Evolutionary conservation across 1,140 invertebrate species (phyloP), one percentile per base, ranked within the genome.

Genomic region (Armadillidium nasatum): DNA sequence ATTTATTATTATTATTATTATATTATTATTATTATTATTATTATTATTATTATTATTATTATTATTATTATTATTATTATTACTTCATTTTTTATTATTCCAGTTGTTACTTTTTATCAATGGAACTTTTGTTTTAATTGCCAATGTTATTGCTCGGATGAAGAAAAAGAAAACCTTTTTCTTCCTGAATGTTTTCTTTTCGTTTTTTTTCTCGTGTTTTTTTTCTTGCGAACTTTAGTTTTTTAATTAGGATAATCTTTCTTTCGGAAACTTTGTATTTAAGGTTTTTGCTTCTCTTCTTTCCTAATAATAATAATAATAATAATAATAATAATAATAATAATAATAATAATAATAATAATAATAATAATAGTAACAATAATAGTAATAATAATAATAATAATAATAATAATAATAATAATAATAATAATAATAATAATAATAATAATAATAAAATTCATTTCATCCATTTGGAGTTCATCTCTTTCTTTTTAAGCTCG

Each of bases 251-350:
- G 33, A 33, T 33, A 33, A 33, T 33, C 33, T 33, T 33, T 33
- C 33, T 33, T 33, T 33, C 6, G 33, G 33, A 33, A 33, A 33
- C 33, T 33, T 33, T 33, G 33, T 33, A 33, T 33, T 33, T 33
- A 33, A 33, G 33, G 6, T 33, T 1, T 33, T 33, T 33, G 33
- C 33, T 33, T 6, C 33, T 33, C 33, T 33, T 33, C 33, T 6
- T n/a, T n/a, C n/a, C n/a, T n/a, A 33, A 33, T 33, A 33, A 33
- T 33, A 33, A 33, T 33, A 33, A 33, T 33, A 33, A 3, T 60
- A 60, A 60, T 60, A 60, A 60, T 60, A 60, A 60, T 60, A 60
- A 60, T 60, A 60, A 60, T 60, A 60, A 60, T 60, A 60, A 60
- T 60, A 60, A 60, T 60, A 60, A 60, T 60, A 21, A 60, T 60